Evolutionary conservation across 2,797 vertebrate species (phyloP).

Genomic region (Brachymystax lenok): DNA sequence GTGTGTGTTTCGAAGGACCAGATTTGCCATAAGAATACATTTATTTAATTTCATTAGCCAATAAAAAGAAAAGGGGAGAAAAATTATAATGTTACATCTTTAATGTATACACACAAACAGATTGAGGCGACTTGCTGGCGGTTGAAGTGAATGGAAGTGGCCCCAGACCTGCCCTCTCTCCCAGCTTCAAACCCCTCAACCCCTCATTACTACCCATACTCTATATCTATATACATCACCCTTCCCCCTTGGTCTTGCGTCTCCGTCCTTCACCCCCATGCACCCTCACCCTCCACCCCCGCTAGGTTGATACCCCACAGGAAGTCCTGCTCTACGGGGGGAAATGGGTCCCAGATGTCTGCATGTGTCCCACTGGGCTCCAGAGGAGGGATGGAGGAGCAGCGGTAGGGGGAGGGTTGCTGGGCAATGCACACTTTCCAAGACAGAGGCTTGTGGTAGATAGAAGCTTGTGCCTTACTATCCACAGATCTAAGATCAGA

Average conservation of each 20-base stretch:
- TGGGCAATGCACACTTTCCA: too few relatives aligned
- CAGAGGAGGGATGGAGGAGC: slow-evolving; percentile 67
- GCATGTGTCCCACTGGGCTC: slow-evolving; percentile 70
- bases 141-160: slow-evolving; percentile 1
- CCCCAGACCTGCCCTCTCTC: slow-evolving; percentile 23
- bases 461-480: not conserved
- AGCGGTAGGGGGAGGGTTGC: slow-evolving; percentile 26
- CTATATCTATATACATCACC: slow-evolving; percentile 15
- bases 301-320: slow-evolving; percentile 80
- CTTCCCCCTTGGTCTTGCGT: not conserved
- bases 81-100: too few relatives aligned
- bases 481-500: too few relatives aligned
- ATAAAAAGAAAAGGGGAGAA: not conserved
- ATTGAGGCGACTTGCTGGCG: not conserved
- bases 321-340: slow-evolving; percentile 75
- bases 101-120: too few relatives aligned
- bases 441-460: not conserved
- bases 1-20: not conserved
- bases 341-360: slow-evolving; percentile 81
- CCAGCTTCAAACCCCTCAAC: slow-evolving; percentile 28
- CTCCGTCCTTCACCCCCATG: slow-evolving; percentile 24
- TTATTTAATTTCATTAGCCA: not conserved
- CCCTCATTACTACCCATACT: slow-evolving; percentile 32
- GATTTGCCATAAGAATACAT: slow-evolving; percentile 2
- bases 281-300: slow-evolving; percentile 59